Evolutionary conservation across 2,113 vertebrate species (phyloP).

Genomic region (Nycticebus coucang): DNA sequence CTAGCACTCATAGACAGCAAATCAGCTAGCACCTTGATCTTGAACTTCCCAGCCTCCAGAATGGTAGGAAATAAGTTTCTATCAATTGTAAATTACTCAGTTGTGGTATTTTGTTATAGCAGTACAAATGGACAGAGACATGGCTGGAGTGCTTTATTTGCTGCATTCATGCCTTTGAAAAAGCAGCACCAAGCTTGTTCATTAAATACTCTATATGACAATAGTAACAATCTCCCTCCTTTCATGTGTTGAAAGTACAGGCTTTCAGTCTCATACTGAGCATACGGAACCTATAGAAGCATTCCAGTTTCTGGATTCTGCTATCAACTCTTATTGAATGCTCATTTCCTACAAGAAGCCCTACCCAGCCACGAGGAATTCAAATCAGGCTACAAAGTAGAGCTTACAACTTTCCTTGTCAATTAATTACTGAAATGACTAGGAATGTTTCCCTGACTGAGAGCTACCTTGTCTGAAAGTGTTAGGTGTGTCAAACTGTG

Average conservation of each 20-base stretch:
- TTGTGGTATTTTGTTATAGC: background rate
- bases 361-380: background rate
- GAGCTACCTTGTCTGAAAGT: conserved; percentile 30
- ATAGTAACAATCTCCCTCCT: background rate
- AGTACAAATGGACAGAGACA: background rate
- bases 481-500: background rate
- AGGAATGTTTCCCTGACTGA: background rate
- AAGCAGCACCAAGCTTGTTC: background rate
- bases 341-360: background rate
- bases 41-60: background rate
- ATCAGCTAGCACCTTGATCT: background rate
- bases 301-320: background rate
- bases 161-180: background rate
- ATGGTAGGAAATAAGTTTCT: background rate
- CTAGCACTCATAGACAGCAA: background rate
- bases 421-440: conserved; percentile 44
- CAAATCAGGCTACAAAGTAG: background rate
- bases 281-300: background rate
- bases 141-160: background rate
- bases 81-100: background rate
- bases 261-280: background rate
- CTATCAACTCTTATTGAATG: background rate
- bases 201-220: background rate
- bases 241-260: background rate
- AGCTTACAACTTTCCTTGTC: background rate